A percentile compares a stretch with the other conserved stretches of the same genome.
Conservation (phyloP, 2,888 invertebrate genomes). For the Alsophila aescularia region DNA sequence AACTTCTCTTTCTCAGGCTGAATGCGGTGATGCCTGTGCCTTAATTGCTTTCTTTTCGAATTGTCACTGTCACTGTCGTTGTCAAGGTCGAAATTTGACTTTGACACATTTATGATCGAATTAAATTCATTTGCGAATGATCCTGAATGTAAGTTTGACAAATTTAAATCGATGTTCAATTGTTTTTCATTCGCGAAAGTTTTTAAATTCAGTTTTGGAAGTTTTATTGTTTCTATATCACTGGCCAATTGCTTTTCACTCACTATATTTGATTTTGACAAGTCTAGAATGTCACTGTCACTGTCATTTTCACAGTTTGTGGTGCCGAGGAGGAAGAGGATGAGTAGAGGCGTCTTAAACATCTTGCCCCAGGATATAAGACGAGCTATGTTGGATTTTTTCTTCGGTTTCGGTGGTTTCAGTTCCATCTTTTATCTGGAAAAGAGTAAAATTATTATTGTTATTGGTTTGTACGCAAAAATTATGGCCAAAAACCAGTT, state of each 20-base stretch:
- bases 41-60: constrained; percentile 38
- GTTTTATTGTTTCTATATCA: constrained; percentile 4
- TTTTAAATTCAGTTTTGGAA: constrained; percentile 9
- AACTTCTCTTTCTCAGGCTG: constrained; percentile 56
- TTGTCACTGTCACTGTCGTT: constrained; percentile 50
- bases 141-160: constrained; percentile 3
- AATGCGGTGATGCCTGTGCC: constrained; percentile 56
- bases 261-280: constrained; percentile 13
- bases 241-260: constrained; percentile 17
- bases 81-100: constrained; percentile 12
- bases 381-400: constrained; percentile 64
- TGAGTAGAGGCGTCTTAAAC: constrained; percentile 66
- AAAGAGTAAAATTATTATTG: neutral
- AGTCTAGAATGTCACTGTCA: constrained; percentile 48
- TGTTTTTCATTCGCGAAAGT: neutral
- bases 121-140: neutral
- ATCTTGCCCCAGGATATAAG: constrained; percentile 69
- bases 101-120: neutral
- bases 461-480: too few relatives aligned
- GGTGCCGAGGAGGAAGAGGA: constrained; percentile 69
- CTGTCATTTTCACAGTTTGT: constrained; percentile 68
- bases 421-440: constrained; percentile 73
- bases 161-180: constrained; percentile 2
- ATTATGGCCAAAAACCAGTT: too few relatives aligned
- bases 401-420: constrained; percentile 75